Percentiles rank a stretch among this genome's conserved stretches.
These are phyloP conservation scores for Acomys russatus DNA, from an alignment of 2,797 vertebrate genomes.

Conservation along the genomic window DNA sequence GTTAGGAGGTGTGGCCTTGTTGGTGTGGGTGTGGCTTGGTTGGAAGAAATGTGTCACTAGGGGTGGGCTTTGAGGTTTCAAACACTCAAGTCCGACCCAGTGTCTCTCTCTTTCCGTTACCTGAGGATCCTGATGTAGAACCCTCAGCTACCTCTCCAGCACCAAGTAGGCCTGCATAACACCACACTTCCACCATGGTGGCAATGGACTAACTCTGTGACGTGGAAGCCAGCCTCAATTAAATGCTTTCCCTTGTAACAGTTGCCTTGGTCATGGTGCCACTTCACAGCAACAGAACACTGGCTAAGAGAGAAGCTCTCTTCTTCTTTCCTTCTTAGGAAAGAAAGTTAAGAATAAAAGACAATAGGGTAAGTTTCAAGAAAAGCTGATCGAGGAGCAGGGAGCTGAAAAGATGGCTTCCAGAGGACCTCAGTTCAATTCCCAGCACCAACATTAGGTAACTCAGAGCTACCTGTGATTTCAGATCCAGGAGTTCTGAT, in stretches of 20 bases:
- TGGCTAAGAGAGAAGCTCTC: background rate
- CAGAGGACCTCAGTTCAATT: background rate
- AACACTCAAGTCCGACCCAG: too few relatives aligned
- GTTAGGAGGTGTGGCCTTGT: background rate
- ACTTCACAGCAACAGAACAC: background rate
- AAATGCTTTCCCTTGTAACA: background rate
- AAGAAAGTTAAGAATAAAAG: background rate
- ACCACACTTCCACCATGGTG: background rate
- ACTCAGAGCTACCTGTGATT: background rate
- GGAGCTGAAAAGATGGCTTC: background rate
- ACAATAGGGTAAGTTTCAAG: conserved; percentile 12
- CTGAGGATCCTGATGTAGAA: too few relatives aligned
- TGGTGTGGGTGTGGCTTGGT: background rate
- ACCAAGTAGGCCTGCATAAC: too few relatives aligned
- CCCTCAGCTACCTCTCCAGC: background rate
- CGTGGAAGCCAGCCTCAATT: background rate
- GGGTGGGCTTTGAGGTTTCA: background rate
- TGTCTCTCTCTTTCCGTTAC: background rate
- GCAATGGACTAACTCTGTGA: background rate
- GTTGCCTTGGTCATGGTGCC: background rate
- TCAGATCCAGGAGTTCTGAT: background rate
- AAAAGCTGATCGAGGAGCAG: background rate
- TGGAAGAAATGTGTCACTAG: background rate
- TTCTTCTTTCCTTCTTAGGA: background rate
- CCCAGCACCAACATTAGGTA: too few relatives aligned